A percentile compares a stretch with the other conserved stretches of the same genome.
Evolutionary conservation across 2,797 vertebrate species (phyloP).

Genomic region (Diplodus puntazzo): DNA sequence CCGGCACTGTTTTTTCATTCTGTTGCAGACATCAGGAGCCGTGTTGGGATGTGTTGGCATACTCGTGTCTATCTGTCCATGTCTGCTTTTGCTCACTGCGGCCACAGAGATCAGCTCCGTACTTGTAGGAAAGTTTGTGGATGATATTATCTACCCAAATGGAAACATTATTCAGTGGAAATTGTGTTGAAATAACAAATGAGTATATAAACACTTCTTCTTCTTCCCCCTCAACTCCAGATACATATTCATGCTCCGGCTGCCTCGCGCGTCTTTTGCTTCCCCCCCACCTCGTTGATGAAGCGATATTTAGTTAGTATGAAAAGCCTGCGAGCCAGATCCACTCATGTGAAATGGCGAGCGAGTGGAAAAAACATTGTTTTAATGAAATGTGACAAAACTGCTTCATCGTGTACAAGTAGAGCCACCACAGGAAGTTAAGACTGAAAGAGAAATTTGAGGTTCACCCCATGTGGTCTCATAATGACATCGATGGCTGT

Average conservation of each 20-base stretch:
- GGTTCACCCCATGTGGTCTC: too few species aligned
- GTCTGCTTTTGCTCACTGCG: constrained; percentile 55
- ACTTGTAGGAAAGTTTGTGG: constrained; percentile 43
- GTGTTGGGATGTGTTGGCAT: background rate
- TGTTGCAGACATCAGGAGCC: constrained; percentile 28
- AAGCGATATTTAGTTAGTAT: constrained; percentile 49
- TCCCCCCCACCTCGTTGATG: constrained; percentile 31
- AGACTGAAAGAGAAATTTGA: constrained; percentile 1
- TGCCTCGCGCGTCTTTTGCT: constrained; percentile 53
- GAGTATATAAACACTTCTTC: constrained; percentile 51
- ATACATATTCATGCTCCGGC: constrained; percentile 75
- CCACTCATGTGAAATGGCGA: constrained; percentile 53
- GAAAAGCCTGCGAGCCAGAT: constrained; percentile 51
- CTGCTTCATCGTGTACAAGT: constrained; percentile 22
- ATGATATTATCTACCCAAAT: constrained; percentile 34
- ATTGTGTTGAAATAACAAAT: constrained; percentile 73
- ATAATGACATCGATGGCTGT: background rate
- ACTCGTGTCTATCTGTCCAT: constrained; percentile 59
- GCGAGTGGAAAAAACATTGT: constrained; percentile 23
- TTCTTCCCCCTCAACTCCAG: constrained; percentile 36
- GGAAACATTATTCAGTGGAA: constrained; percentile 62
- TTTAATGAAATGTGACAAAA: constrained; percentile 57
- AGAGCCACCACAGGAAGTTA: background rate
- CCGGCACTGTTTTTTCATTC: constrained; percentile 38
- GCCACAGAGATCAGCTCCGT: constrained; percentile 1